Base-by-base conservation (phyloP, 2,888 invertebrate genomes). In the Cacoxenus indagator region DNA sequence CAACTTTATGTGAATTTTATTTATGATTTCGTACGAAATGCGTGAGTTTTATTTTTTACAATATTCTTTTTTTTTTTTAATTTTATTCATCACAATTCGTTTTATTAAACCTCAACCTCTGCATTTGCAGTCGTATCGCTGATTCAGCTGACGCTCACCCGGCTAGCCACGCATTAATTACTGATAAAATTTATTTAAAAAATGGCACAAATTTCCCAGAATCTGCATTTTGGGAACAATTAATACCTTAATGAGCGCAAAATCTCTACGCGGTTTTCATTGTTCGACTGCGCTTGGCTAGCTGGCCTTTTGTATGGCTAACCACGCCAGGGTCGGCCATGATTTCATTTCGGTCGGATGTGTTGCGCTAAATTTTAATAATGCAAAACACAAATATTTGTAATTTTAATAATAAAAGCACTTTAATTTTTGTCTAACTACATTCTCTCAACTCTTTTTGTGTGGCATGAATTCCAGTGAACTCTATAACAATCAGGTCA, bases 11-110 rank as follows among this genome's bases (percentile, higher is more conserved):
- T 89, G 0, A 77, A 84, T 0, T 84, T 90, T 70, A 89, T 90
- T 84, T 78, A 87, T 14, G 88, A 88, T 72, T 91, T 91, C 76
- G 87, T 86, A 6, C 84, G 78, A 78, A 85, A 83, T 68, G 89
- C 89, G 88, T 88, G 81, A 81, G 72, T 66, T 9, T 45, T 22
- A 9, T 65, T 59, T 43, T 37, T 59, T 65, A n/a, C 26, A 37
- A 4, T 31, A 9, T 54, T 29, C 27, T 19, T 2, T 43, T 54
- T 67, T 46, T 4, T 29, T 54, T 14, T 45, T 65, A n/a, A 22
- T 55, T 67, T 24, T 11, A 57, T 68, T 55, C 11, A 45, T 64
- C 29, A 66, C 66, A 69, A 61, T 51, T 71, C 45, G 67, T 31
- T 22, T 37, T 45, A 61, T 55, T 55, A 61, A n/a, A 22, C 37